These are phyloP conservation scores for Temnothorax longispinosus DNA, from an alignment of 1,140 invertebrate genomes.

Conservation along the genomic window DNA sequence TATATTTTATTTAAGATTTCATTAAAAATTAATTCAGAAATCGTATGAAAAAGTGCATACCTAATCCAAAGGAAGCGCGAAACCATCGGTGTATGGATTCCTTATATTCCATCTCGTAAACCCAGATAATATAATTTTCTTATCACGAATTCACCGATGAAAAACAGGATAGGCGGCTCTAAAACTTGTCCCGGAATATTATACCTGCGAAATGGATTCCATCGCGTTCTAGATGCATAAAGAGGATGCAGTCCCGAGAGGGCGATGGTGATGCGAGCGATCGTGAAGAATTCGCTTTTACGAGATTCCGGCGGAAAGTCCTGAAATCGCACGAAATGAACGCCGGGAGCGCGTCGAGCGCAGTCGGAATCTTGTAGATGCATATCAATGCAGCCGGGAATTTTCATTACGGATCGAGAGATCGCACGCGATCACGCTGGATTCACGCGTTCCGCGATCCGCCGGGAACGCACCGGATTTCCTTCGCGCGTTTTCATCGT, in stretches of 20 bases:
- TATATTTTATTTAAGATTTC: background rate
- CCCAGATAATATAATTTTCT: constrained; percentile 43
- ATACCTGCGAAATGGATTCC: constrained; percentile 41
- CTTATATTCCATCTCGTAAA: constrained; percentile 8
- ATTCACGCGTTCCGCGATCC: constrained; percentile 30
- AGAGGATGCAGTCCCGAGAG: background rate
- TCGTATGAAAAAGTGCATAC: background rate
- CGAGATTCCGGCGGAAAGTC: constrained; percentile 72
- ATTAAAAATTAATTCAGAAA: background rate
- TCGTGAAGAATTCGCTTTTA: constrained; percentile 73
- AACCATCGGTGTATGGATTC: background rate
- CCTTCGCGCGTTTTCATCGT: background rate
- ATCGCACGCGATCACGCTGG: constrained; percentile 58
- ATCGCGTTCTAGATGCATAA: constrained; percentile 57
- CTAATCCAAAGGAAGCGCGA: background rate
- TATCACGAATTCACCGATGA: constrained; percentile 29
- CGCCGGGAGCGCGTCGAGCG: constrained; percentile 50
- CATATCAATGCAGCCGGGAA: constrained; percentile 74
- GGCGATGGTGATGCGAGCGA: constrained; percentile 26
- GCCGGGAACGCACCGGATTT: constrained; percentile 57
- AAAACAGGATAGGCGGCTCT: constrained; percentile 22
- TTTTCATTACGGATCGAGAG: constrained; percentile 74
- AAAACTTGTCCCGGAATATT: constrained; percentile 50
- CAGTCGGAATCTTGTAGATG: constrained; percentile 75
- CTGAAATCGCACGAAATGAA: constrained; percentile 75